phyloP scores from a whole-genome alignment of 2,113 vertebrate species.

The Esox niger region DNA sequence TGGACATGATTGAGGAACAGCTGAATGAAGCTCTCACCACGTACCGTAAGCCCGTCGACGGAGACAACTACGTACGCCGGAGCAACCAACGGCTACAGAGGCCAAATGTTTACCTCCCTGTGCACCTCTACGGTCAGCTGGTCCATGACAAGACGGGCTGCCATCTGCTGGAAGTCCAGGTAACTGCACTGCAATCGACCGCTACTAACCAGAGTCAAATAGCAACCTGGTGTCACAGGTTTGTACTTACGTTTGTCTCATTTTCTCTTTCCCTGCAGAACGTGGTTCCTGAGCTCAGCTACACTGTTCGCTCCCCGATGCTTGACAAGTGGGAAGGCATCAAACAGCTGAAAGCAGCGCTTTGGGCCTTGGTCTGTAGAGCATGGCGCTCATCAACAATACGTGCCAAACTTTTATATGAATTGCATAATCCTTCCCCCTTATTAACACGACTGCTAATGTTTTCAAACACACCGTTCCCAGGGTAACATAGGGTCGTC shows the following conservation, averaged over 20 bases:
- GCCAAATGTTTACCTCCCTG: slow-evolving; percentile 81
- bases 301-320: slow-evolving; percentile 77
- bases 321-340: slow-evolving; percentile 86
- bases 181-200: slow-evolving; percentile 42
- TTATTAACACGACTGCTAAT: not conserved
- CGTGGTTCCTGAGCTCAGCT: slow-evolving; percentile 82
- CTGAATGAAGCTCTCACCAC: slow-evolving; percentile 86
- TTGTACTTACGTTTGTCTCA: not conserved
- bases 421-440: not conserved
- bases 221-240: not conserved
- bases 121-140: slow-evolving; percentile 83
- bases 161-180: slow-evolving; percentile 83
- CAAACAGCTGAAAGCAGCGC: slow-evolving; percentile 84
- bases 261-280: slow-evolving; percentile 57
- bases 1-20: slow-evolving; percentile 83
- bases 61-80: slow-evolving; percentile 84
- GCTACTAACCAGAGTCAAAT: not conserved
- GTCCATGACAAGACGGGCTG: slow-evolving; percentile 87
- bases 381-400: not conserved
- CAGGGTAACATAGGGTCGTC: slow-evolving; percentile 86
- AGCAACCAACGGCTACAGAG: slow-evolving; percentile 86
- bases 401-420: not conserved
- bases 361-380: slow-evolving; percentile 82
- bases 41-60: slow-evolving; percentile 82
- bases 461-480: slow-evolving; percentile 33